Base-by-base conservation (phyloP, 2,888 invertebrate genomes). In the Parelbella ahira region DNA sequence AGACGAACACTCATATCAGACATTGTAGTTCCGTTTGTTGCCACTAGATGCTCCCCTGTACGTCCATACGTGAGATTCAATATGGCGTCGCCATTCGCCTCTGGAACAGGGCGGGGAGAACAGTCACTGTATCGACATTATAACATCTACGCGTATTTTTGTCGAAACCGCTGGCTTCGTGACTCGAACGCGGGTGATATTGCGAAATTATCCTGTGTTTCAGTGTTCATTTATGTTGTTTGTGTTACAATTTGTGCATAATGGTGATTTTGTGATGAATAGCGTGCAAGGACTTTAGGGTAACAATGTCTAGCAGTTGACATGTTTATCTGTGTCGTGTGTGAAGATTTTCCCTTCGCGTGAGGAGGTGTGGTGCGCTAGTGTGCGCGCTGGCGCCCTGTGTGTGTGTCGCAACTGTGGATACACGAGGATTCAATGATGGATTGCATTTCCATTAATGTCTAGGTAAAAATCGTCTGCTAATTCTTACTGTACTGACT, bases 301-400 rank as follows among this genome's bases (percentile, higher is more conserved):
- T 82, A 84, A 86, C 84, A 81, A 86, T 87, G 86, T 87, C 80
- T 84, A 84, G 80, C 70, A 83, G 82, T 87, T 87, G 87, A 87
- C 87, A 87, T 87, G 87, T 87, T 87, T 87, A 87, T 87, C 87
- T 86, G 86, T 87, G 83, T 79, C 84, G 86, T 87, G 83, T 86
- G 83, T 86, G 87, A 87, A 86, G 87, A 86, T 86, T 87, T 87
- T 87, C 86, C 87, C 86, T 84, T 87, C 74, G 84, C 77, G 86
- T 86, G 84, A 86, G 84, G 83, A 82, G 82, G 78, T 77, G 77
- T 66, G 56, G 75, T 79, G 78, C 63, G 73, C 60, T 67, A 65
- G 84, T 83, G 84, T 79, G 81, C 68, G 78, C 63, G 63, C 57
- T 66, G 56, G 71, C 63, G 68, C 60, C 49, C 50, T 61, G 76